Evolutionary conservation across 1,140 invertebrate species (phyloP), one percentile per base, ranked within the genome.

Genomic region (Aphelenchoides avenae): DNA sequence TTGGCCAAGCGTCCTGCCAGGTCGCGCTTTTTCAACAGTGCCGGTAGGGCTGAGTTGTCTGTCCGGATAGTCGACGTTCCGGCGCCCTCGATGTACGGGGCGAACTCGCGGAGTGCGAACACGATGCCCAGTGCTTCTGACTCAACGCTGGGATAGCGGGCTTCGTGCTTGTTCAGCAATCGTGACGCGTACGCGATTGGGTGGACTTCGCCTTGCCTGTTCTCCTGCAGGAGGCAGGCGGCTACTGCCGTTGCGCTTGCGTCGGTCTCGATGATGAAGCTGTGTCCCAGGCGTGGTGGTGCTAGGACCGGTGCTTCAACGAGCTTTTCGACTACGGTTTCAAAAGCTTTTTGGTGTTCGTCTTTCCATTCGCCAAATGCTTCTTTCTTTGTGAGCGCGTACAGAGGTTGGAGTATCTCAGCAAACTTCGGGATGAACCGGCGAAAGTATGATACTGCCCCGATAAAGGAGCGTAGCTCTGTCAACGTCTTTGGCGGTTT

Each of bases 111-210:
- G 11, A 58, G 22, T 0, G 56, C 46, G 5, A 27, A 33, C 13
- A 30, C 29, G 5, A 58, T 20, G 22, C 39, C 56, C 18, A 58
- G 15, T 3, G 56, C 56, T 58, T 58, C 56, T 15, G 58, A 43
- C 34, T 58, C 54, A 0, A 58, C 43, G 13, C 27, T n/a, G 15
- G 26, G 11, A 24, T 58, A 58, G 13, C 43, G 39, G 27, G 43
- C 29, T 29, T 58, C 56, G 11, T 61, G 56, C 37, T 58, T 57
- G 18, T 52, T 58, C n/a, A 58, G 15, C 1, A 31, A 34, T 42
- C 56, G 9, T 6, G 33, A 40, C 15, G 20, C 42, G 20, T 61
- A 58, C 9, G 40, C 30, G 20, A 58, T 39, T 9, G 54, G 54
- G 26, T 57, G 54, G 26, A 54, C 13, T 59, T 57, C 46, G 1